These are phyloP conservation scores for Zhuqinia jingwanae DNA, from an alignment of 2,888 invertebrate species.

Conservation along the genomic window DNA sequence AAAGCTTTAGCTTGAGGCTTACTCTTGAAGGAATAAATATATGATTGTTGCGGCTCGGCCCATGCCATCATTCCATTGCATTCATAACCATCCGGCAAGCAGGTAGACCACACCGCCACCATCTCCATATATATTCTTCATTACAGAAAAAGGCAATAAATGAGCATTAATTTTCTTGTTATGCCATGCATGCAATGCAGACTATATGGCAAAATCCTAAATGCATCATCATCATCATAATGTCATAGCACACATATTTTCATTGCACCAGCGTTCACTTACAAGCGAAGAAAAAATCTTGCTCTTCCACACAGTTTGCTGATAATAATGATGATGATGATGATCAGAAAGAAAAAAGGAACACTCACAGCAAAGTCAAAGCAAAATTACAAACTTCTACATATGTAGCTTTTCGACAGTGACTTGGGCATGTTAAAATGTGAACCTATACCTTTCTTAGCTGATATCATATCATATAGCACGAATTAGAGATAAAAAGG, in stretches of 20 bases:
- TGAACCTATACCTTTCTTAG: too few relatives aligned
- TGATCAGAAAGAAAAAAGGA: conserved; percentile 31
- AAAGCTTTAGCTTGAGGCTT: conserved; percentile 51
- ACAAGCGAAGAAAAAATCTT: conserved; percentile 48
- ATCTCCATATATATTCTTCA: conserved; percentile 27
- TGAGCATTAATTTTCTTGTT: not conserved
- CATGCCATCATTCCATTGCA: conserved; percentile 32
- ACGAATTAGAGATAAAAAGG: conserved; percentile 44
- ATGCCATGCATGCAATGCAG: conserved; percentile 51
- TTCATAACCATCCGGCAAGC: conserved; percentile 60
- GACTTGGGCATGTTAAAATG: too few relatives aligned
- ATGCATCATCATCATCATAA: too few relatives aligned
- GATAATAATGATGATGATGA: conserved; percentile 1
- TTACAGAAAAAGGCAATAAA: conserved; percentile 25
- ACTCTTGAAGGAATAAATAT: conserved; percentile 50
- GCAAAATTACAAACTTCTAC: too few relatives aligned
- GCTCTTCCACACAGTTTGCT: not conserved
- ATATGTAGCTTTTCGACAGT: too few relatives aligned
- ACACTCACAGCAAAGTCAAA: too few relatives aligned
- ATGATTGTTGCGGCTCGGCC: conserved; percentile 61
- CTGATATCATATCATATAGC: too few relatives aligned
- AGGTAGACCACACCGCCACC: conserved; percentile 51
- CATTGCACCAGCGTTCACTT: conserved; percentile 32
- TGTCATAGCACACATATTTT: too few relatives aligned
- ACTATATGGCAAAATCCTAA: conserved; percentile 60